Base-by-base conservation (phyloP, 2,888 invertebrate genomes). In the Tipula unca region DNA sequence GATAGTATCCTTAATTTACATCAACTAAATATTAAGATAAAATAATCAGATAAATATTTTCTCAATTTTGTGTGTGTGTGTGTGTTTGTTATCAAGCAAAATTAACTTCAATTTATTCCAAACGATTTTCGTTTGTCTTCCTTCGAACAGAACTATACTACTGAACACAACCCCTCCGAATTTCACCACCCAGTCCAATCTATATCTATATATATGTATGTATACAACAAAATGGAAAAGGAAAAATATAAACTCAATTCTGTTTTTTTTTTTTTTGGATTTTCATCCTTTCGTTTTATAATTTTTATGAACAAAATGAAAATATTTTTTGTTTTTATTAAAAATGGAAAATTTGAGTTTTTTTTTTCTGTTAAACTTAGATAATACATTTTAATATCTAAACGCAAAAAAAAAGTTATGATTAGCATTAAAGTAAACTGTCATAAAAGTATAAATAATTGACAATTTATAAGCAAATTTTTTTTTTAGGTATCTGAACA, bases 381-480 rank as follows among this genome's bases (percentile, higher is more conserved):
- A 87, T 87, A 87, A 87, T 87, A 87, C 86, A 86, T 87, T 87
- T 87, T 86, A 86, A 87, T 87, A 86, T 86, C 85, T 39, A 29
- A 48, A 85, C 85, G 48, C 85, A 85, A 36, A 85, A 86, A n/a
- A 85, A 86, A 69, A 69, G 69, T 69, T 86, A 86, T 86, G 86
- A 86, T 86, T 86, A 86, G 86, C 86, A 87, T 87, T 87, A 87
- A 87, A 86, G 86, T 86, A 86, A 87, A 87, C 86, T 86, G 86
- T 86, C 87, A 87, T 87, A 87, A 87, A 87, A 86, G 86, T 87
- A 87, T 87, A 87, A 87, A 87, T 87, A 87, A 87, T 87, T 87
- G 87, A 87, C 87, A 86, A 87, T 87, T 87, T 87, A 87, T 87
- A 87, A 87, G 87, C 87, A 87, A 87, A 87, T 87, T 87, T 86